Base-by-base conservation (phyloP, 2,113 vertebrate species). In the Dasyprocta punctata region DNA sequence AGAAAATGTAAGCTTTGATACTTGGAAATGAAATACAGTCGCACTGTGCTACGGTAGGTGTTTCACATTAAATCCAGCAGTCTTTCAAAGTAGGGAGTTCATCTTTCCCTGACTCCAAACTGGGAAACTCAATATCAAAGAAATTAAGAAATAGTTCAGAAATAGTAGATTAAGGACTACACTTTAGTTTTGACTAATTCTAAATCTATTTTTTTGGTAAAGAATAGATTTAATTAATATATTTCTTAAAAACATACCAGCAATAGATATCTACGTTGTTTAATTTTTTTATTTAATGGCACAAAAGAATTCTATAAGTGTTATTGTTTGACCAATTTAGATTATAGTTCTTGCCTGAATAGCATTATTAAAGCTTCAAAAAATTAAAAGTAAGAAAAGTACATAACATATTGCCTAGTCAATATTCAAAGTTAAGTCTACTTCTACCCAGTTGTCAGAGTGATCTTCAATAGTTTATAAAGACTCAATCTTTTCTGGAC, bases 221-320 rank as follows among this genome's bases (percentile, higher is more conserved):
- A 28, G 38, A 11, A 92, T 93, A 73, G 38, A 71, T 85, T 92
- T 95, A 14, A 30, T 19, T 7, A 49, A 41, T 36, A 38, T 26
- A 36, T 54, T 77, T 44, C 10, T 49, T 28, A 58, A 33, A 65
- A 44, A 47, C 78, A 47, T 10, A 60, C 44, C 3, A 86, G 5
- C 44, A 54, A 24, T 36, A 89, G 26, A n/a, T n/a, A n/a, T n/a
- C 41, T 56, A 61, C 26, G 83, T 87, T 73, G 36, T 75, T 90
- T 44, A 54, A 49, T 49, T 95, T 95, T 95, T 95, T 86, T 94
- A 71, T 86, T 86, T 94, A n/a, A 92, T 38, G 49, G 83, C 49
- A 77, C 3, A n/a, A 69, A 92, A 28, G 5, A 7, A 88, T 75
- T 86, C 47, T 82, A 77, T 30, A 11, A 41, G 28, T 89, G 20